Base-by-base conservation (phyloP, 2,888 invertebrate genomes). In the Drosophila incognita region DNA sequence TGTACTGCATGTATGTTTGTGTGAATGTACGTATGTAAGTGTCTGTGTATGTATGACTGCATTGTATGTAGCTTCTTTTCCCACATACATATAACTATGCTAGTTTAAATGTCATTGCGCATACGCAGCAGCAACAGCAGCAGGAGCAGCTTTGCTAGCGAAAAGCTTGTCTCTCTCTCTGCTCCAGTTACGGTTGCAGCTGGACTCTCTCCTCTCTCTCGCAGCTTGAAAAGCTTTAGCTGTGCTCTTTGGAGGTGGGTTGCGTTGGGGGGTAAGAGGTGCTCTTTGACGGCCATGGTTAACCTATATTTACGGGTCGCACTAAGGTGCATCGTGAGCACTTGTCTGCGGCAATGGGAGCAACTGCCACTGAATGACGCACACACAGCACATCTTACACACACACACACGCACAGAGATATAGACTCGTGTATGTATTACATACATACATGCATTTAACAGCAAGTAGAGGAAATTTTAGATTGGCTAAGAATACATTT, bases 51-150 rank as follows among this genome's bases (percentile, higher is more conserved):
- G 10, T 33, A 33, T 33, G 33, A n/a, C n/a, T 40, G 10, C 13
- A 38, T 18, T 18, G 7, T 38, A 18, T 38, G 38, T 38, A 38
- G 18, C 38, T 38, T 38, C 18, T 18, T 38, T 38, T 18, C 18
- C 18, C 8, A 38, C 38, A 18, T 38, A 38, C 38, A 38, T 18
- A 38, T 38, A 38, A 38, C 4, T 18, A 18, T 46, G 21, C 49
- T 53, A 72, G 61, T 80, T 71, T 67, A 82, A 86, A 84, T 83
- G 83, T 86, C 85, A 83, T 69, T 70, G 83, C 83, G 83, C 83
- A 87, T 58, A 74, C 76, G 82, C 79, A 72, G 53, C 48, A 76
- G 71, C 54, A 61, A 49, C 61, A 27, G 27, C 35, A 60, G 54
- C 27, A 40, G 46, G 46, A 46, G 21, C 46, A 24, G 46, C 21